Conservation (phyloP, 1,140 invertebrate genomes). For the Magallana ariakensis region DNA sequence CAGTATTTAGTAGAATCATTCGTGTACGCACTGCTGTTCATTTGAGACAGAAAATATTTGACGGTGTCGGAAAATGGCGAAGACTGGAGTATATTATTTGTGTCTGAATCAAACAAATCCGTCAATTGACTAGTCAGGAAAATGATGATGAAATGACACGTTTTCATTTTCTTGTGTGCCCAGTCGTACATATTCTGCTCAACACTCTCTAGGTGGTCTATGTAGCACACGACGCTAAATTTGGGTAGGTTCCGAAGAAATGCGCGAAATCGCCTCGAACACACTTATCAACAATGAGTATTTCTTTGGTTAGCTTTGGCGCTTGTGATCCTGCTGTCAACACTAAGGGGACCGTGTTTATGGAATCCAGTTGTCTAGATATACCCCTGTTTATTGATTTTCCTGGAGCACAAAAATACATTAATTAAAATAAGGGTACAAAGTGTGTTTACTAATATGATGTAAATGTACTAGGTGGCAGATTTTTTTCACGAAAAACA, state of each 20-base stretch:
- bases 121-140: not conserved
- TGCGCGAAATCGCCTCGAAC: not conserved
- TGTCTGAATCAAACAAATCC: not conserved
- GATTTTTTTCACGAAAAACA: no score
- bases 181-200: slow-evolving; percentile 10
- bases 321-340: not conserved
- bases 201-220: not conserved
- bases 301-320: not conserved
- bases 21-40: slow-evolving; percentile 6
- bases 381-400: not conserved
- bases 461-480: no score
- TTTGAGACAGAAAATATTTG: slow-evolving; percentile 4
- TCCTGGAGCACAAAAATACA: no score
- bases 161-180: slow-evolving; percentile 5
- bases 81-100: not conserved
- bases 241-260: no score
- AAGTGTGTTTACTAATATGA: no score
- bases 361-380: not conserved
- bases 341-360: not conserved
- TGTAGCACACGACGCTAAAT: no score
- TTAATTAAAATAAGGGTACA: no score
- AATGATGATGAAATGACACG: not conserved
- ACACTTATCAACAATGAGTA: not conserved
- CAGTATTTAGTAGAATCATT: not conserved
- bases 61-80: not conserved